Percentiles rank a stretch among this genome's conserved stretches.
phyloP scores from a whole-genome alignment of 2,888 invertebrate species.

The Ischnura elegans region DNA sequence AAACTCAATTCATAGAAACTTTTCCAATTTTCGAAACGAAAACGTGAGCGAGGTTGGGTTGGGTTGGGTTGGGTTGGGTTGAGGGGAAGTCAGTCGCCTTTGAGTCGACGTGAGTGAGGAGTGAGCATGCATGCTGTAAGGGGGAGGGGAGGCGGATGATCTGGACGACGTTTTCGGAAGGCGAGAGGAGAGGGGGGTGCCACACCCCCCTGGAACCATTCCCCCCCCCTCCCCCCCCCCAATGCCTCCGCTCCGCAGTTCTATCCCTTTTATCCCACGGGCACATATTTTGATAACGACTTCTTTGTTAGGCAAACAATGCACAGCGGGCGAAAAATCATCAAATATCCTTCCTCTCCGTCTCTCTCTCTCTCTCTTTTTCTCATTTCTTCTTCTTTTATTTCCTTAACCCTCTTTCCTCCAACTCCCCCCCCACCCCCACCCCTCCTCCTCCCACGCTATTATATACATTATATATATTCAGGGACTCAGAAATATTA shows the following conservation, averaged over 20 bases:
- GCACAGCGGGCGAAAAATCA: constrained; percentile 63
- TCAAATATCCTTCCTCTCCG: constrained; percentile 49
- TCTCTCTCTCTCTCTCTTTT: not conserved
- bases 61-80: too few species aligned
- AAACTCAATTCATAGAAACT: constrained; percentile 54
- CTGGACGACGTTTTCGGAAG: not conserved
- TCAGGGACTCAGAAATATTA: constrained; percentile 65
- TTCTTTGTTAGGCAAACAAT: constrained; percentile 66
- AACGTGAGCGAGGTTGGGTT: not conserved
- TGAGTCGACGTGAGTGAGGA: too few species aligned
- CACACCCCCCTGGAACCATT: not conserved
- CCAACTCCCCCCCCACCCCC: too few species aligned
- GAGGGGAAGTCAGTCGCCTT: too few species aligned
- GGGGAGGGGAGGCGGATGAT: too few species aligned
- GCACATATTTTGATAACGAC: constrained; percentile 67
- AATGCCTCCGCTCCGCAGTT: not conserved
- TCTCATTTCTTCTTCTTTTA: too few species aligned
- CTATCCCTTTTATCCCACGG: constrained; percentile 65
- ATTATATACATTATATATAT: constrained; percentile 36
- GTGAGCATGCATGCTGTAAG: too few species aligned
- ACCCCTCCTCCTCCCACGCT: not conserved
- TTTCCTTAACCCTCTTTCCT: constrained; percentile 23
- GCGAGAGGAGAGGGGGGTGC: not conserved
- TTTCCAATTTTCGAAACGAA: constrained; percentile 64
- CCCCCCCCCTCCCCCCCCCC: too few species aligned